phyloP scores from a whole-genome alignment of 2,888 invertebrate genomes.

The Alsophila aescularia region DNA sequence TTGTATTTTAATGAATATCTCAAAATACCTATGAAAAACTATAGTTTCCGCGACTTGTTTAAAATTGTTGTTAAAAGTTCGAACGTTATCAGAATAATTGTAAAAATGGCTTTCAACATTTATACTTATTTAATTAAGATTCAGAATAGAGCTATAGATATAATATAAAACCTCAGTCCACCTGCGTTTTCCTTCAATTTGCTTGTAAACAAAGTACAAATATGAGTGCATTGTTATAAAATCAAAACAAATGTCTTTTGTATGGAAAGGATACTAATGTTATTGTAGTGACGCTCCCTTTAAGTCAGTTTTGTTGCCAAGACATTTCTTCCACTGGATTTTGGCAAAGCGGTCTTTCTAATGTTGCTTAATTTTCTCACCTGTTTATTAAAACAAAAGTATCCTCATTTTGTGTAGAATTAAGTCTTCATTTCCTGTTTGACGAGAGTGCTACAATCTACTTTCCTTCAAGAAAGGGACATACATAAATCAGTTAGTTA shows the following conservation, averaged over 20 bases:
- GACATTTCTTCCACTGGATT: too few species aligned
- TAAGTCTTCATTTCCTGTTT: neutral
- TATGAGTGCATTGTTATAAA: constrained; percentile 49
- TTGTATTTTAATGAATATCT: constrained; percentile 3
- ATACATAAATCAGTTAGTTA: neutral
- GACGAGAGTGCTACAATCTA: neutral
- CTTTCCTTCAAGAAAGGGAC: constrained; percentile 9
- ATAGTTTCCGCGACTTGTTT: constrained; percentile 8
- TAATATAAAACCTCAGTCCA: neutral
- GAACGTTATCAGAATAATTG: constrained; percentile 4
- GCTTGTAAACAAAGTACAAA: constrained; percentile 76
- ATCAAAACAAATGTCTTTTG: constrained; percentile 9
- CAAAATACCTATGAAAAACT: neutral
- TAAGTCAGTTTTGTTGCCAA: too few species aligned
- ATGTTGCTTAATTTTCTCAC: too few species aligned
- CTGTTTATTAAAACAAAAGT: too few species aligned
- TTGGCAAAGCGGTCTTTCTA: too few species aligned
- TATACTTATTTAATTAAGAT: neutral
- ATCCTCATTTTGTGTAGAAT: neutral
- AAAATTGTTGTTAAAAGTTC: constrained; percentile 8
- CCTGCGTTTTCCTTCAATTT: constrained; percentile 42
- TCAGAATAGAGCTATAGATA: neutral
- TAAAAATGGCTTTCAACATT: neutral
- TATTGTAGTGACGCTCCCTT: neutral
- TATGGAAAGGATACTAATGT: neutral